Conservation (phyloP, 1,140 invertebrate genomes). For the Steinernema khuongi region DNA sequence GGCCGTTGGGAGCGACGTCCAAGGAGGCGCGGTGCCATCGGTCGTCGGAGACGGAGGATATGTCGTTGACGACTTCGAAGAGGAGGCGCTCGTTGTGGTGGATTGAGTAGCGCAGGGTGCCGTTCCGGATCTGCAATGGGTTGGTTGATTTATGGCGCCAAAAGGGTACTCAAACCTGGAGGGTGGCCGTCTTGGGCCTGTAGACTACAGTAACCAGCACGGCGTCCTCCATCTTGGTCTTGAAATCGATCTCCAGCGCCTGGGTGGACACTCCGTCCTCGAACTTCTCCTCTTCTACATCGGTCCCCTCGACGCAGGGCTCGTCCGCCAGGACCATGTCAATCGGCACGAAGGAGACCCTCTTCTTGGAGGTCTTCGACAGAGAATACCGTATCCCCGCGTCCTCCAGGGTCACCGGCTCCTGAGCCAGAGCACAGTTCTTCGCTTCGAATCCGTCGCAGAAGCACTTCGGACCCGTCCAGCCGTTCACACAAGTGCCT, state of each 20-base stretch:
- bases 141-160: neutral
- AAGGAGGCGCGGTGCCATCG: neutral
- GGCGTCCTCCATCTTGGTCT: neutral
- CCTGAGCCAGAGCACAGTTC: neutral
- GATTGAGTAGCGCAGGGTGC: neutral
- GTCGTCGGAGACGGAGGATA: neutral
- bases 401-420: neutral
- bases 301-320: neutral
- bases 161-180: neutral
- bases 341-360: neutral
- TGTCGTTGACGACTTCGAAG: neutral
- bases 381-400: neutral
- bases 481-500: slow-evolving; percentile 80
- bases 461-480: slow-evolving; percentile 77
- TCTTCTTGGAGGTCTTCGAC: neutral
- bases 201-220: neutral
- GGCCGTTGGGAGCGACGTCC: neutral
- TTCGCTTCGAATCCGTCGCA: slow-evolving; percentile 65
- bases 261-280: neutral
- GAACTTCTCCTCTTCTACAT: neutral
- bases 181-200: neutral
- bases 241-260: neutral
- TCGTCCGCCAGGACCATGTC: neutral
- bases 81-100: slow-evolving; percentile 5
- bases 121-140: neutral